phyloP scores from a whole-genome alignment of 2,888 invertebrate species.

The Adela reaumurella region DNA sequence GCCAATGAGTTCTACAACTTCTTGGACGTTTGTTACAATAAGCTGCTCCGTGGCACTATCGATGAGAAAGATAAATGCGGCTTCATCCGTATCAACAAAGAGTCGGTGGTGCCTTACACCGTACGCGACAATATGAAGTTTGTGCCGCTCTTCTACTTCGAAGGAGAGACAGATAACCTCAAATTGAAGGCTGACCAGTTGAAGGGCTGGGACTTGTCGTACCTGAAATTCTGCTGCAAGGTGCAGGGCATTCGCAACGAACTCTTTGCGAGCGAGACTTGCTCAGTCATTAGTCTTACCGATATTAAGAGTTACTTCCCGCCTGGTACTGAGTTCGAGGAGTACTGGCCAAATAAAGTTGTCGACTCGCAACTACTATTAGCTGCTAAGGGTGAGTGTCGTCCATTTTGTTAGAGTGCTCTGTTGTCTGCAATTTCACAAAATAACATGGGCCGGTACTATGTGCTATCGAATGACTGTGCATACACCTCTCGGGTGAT shows the following conservation, averaged over 20 bases:
- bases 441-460: too few species aligned
- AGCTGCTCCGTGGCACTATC: conserved; percentile 68
- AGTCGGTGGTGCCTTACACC: conserved; percentile 90
- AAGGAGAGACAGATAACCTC: conserved; percentile 89
- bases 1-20: conserved; percentile 89
- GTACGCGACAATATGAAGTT: conserved; percentile 79
- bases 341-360: conserved; percentile 90
- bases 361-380: conserved; percentile 77
- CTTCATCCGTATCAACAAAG: conserved; percentile 88
- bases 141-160: conserved; percentile 85
- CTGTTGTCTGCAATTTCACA: too few species aligned
- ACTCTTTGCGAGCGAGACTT: conserved; percentile 85
- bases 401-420: too few species aligned
- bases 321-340: conserved; percentile 84
- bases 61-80: conserved; percentile 78
- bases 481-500: too few species aligned
- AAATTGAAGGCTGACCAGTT: conserved; percentile 83
- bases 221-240: conserved; percentile 91
- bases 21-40: conserved; percentile 84
- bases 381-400: conserved; percentile 57
- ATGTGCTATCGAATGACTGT: too few species aligned
- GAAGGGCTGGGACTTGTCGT: conserved; percentile 89
- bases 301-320: conserved; percentile 91
- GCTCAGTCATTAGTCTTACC: conserved; percentile 84
- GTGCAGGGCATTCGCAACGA: conserved; percentile 91